Base-by-base conservation (phyloP, 1,140 invertebrate species). In the Drosophila saltans region DNA sequence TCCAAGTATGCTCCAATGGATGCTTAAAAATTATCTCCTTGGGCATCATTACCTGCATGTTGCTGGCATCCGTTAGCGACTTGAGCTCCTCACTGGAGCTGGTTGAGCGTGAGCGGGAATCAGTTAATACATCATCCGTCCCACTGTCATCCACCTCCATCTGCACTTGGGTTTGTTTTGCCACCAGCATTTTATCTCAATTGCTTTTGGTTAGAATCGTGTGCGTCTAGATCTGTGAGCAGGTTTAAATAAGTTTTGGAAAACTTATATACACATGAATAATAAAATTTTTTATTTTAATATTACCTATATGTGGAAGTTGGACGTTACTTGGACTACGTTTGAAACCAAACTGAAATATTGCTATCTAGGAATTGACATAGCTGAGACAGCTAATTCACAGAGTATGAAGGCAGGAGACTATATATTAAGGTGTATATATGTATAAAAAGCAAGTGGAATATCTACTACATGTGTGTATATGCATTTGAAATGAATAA, bases 1-100 rank as follows among this genome's bases (percentile, higher is more conserved):
- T 98, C 99, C 99, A 99, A 30, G 94, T 95, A 93, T 98, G 97
- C 92, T 99, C 97, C 52, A 99, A 92, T 1, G 98, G 98, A 94
- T 99, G 98, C 92, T 99, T 99, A 1, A 80, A 57, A 0, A 30
- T 48, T 36, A 72, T 3, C 0, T 74, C 70, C 0, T 56, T 30
- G 2, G 70, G 6, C 26, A 56, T 55, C n/a, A 63, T 57, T 1
- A 56, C 10, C 62, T 71, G 45, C 6, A 48, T 21, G 0, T 75
- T 75, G 0, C 36, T 40, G 9, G 40, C 48, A 3, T 75, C 75
- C n/a, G 71, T 55, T 7, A 39, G 36, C 1, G 58, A 33, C 7
- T 67, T 82, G 8, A 77, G 26, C 16, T 70, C 63, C 56, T 43
- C 57, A 21, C 72, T 73, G 26, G 69, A 71, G 6, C 63, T 85